Conservation (phyloP, 2,888 invertebrate genomes). For the Trichopria drosophilae region DNA sequence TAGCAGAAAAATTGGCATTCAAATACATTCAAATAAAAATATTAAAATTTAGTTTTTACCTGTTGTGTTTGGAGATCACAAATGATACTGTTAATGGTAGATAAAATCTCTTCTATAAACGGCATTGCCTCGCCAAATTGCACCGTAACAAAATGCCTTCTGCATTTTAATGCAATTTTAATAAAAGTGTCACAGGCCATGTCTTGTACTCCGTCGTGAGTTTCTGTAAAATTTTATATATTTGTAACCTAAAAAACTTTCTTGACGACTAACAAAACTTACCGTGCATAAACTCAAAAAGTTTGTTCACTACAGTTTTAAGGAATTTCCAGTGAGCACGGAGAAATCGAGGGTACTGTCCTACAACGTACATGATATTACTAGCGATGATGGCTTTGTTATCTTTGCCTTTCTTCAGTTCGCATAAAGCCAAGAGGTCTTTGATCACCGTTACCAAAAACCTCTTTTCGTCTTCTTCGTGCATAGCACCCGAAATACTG, state of each 20-base stretch:
- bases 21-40: neutral
- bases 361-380: constrained; percentile 99
- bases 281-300: constrained; percentile 99
- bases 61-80: constrained; percentile 98
- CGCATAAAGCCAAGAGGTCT: constrained; percentile 94
- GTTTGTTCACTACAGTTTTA: constrained; percentile 99
- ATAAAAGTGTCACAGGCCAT: constrained; percentile 99
- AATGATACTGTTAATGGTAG: constrained; percentile 94
- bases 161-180: constrained; percentile 97
- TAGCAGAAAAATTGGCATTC: constrained; percentile 35
- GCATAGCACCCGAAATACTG: constrained; percentile 97
- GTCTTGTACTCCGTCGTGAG: constrained; percentile 99
- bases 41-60: constrained; percentile 60
- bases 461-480: constrained; percentile 98
- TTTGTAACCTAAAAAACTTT: neutral
- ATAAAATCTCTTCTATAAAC: constrained; percentile 97
- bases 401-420: constrained; percentile 98
- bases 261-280: constrained; percentile 28
- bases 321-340: constrained; percentile 99
- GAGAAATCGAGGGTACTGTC: constrained; percentile 97
- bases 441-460: constrained; percentile 99
- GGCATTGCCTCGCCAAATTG: constrained; percentile 96
- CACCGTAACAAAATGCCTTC: constrained; percentile 94
- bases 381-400: constrained; percentile 99
- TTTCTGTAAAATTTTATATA: constrained; percentile 67